Evolutionary conservation across 2,113 vertebrate species (phyloP).

Genomic region (Otus sunia): DNA sequence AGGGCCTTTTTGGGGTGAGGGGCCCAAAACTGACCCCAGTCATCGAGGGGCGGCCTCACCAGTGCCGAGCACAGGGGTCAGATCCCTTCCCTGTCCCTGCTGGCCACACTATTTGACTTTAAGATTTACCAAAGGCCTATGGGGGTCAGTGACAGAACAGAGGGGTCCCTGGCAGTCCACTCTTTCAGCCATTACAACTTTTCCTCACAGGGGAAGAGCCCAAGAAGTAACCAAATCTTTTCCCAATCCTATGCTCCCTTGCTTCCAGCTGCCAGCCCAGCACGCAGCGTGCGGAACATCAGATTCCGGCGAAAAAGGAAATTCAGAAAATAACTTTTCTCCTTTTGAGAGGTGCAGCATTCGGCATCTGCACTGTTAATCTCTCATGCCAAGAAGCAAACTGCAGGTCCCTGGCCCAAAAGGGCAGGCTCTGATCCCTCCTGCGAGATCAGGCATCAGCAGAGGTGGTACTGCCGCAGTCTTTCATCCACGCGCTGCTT

Average conservation of each 20-base stretch:
- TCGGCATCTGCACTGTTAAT: neutral
- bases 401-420: neutral
- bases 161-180: neutral
- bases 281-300: accelerated
- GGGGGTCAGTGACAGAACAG: neutral
- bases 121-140: neutral
- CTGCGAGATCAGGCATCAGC: neutral
- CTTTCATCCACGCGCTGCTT: accelerated
- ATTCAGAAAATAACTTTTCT: neutral
- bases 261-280: neutral
- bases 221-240: neutral
- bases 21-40: no score
- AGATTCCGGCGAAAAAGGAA: neutral
- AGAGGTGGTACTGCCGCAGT: accelerated
- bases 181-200: neutral
- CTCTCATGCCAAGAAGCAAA: neutral
- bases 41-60: no score
- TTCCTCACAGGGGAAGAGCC: neutral
- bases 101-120: no score
- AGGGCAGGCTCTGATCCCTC: neutral
- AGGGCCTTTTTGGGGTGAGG: no score
- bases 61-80: no score
- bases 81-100: no score
- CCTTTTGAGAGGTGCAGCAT: neutral
- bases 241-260: neutral